A percentile compares a stretch with the other conserved stretches of the same genome.
Conservation (phyloP, 1,140 invertebrate species). For the Trialeurodes vaporariorum region DNA sequence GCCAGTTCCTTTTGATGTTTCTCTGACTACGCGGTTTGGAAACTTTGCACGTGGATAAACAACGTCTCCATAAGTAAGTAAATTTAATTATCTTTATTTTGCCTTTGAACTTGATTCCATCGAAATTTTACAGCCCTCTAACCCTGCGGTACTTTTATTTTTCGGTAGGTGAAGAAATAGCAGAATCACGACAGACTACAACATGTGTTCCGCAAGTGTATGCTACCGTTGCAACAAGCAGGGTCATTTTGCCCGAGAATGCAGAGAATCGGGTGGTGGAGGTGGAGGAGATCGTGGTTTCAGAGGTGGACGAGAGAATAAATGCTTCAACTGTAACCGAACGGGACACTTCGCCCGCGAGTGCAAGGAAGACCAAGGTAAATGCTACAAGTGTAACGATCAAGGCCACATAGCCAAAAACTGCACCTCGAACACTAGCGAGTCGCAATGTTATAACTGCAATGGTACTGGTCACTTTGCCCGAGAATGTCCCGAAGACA, state of each 20-base stretch:
- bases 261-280: constrained; percentile 35
- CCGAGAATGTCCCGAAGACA: constrained; percentile 16
- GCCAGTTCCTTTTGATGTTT: background rate
- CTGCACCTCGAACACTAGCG: constrained; percentile 50
- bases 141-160: background rate
- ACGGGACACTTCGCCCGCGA: constrained; percentile 85
- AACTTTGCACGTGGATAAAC: background rate
- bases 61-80: background rate
- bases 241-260: constrained; percentile 77
- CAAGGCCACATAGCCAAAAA: constrained; percentile 83
- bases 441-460: constrained; percentile 29
- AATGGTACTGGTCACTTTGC: constrained; percentile 18
- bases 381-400: constrained; percentile 73
- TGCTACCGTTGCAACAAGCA: constrained; percentile 85
- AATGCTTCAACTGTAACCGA: constrained; percentile 92
- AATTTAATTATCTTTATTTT: background rate
- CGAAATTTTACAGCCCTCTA: background rate
- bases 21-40: background rate
- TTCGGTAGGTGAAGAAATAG: background rate
- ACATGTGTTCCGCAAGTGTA: constrained; percentile 38
- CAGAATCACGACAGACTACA: background rate
- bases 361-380: constrained; percentile 69
- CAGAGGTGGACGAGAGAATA: constrained; percentile 46
- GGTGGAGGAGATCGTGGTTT: constrained; percentile 38
- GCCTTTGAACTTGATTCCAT: background rate